Base-by-base conservation (phyloP, 2,113 vertebrate species). In the Noctilio leporinus region DNA sequence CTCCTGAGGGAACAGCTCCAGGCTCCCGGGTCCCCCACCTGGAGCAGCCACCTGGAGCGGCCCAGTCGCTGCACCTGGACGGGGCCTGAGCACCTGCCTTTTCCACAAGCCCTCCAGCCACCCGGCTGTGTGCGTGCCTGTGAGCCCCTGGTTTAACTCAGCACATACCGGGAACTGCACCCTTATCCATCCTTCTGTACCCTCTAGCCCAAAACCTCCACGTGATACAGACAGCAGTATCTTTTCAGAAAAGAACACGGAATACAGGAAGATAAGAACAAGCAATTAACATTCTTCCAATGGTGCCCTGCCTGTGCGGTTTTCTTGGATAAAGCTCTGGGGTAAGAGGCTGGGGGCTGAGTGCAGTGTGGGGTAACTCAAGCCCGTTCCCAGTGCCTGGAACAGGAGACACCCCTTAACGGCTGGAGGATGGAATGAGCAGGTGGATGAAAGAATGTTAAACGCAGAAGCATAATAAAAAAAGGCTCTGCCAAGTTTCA, bases 141-240 rank as follows among this genome's bases (percentile, higher is more conserved):
- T n/a, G 55, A 64, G 53, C 15, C 65, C 2, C 5, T 0, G 0
- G 10, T 3, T 7, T 28, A 38, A 65, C 3, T 59, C 17, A 5
- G 15, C 0, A 4, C 14, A 51, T n/a, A 26, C 7, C 9, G 47
- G n/a, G 4, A 8, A 65, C 8, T 43, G 4, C 2, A 1, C 2
- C 9, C 12, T 40, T 40, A 53, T 65, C 49, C 26, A 15, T 40
- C 45, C n/a, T 28, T 20, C 24, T 15, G 5, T 0, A 38, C 7
- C 72, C n/a, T n/a, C 45, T 12, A 24, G 15, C 24, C 55, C 26
- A 19, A 53, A 8, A 47, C 51, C 64, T 69, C 65, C 45, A 12
- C 53, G n/a, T n/a, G 72, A 69, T 7, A n/a, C 22, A 51, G 10
- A 7, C 28, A 20, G 30, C 6, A 40, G 40, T 0, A n/a, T 20